Evolutionary conservation across 92 coral and sea anemone species (phyloP), one percentile per base, ranked within the genome.

Genomic region (Zoanthus sociatus): DNA sequence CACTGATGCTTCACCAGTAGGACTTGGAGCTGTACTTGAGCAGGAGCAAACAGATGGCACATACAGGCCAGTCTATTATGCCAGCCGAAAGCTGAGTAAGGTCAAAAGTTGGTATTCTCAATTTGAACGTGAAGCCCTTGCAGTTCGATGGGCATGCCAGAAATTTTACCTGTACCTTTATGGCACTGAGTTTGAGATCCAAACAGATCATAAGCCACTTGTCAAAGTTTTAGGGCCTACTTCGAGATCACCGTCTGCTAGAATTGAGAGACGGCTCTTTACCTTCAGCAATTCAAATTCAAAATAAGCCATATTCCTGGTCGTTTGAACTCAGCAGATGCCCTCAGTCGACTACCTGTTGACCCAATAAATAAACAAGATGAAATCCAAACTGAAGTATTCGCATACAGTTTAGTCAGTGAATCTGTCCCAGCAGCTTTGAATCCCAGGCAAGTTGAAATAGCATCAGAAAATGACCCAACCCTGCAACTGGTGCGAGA

Each of bases 1-100:
- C 46, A 90, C 98, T 18, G 92, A 92, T 72, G 98, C 91, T 14
- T 92, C 90, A 5, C 92, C 92, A 3, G 91, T 92, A 20, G 94
- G 93, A 66, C 81, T 89, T 0, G 92, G 94, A 45, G 93, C 97
- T 0, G 64, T 92, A 48, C 91, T 91, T 20, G 91, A 89, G 18
- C 93, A 91, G 68, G 32, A 78, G 44, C 92, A 89, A 44, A 86
- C 47, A 7, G 97, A 90, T 78, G 93, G 93, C n/a, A 73, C 55
- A 33, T 84, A 79, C 87, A 83, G 92, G 69, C 93, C 95, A 50
- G 73, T 94, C 32, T 89, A 92, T 75, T 90, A 92, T 82, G 95
- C 95, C 26, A 94, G 95, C 70, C 91, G 92, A 18, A 94, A 86
- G 69, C 87, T 92, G 12, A 78, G 64, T 68, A 68, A 72, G 21